Base-by-base conservation (phyloP, 2,888 invertebrate genomes). In the Ophion ventricosus region DNA sequence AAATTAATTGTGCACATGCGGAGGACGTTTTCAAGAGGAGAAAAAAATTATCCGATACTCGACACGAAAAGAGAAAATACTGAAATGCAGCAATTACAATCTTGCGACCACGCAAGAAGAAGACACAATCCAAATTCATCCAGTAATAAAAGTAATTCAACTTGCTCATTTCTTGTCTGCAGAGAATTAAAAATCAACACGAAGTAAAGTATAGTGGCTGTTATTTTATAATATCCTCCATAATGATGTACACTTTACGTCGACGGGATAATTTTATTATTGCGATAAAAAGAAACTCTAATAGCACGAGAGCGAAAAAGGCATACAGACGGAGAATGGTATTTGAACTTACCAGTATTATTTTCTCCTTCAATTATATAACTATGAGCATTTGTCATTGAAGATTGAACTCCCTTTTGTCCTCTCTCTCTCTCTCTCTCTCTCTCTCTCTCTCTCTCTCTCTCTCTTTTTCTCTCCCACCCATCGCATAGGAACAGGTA, bases 271-370 rank as follows among this genome's bases (percentile, higher is more conserved):
- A 20, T 29, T 11, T 57, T 49, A 49, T 49, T 49, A 49, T 17
- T 17, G 49, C 1, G 14, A 14, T 49, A 17, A 49, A 57, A 70
- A 35, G 5, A 57, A 56, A 67, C n/a, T 35, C 4, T 11, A 49
- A 49, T 17, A 49, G 49, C 49, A 17, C 49, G 49, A 49, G 17
- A 49, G 49, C 11, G 17, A 49, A 17, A 17, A 4, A 49, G 17
- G 14, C 14, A 35, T 7, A 29, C n/a, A 26, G 35, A 20, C 35
- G 40, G 49, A 49, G 57, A 70, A 76, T 64, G 64, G 57, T 76
- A 76, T 81, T 76, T 59, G 61, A 54, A 56, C 66, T 57, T 25
- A 29, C 54, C 57, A 11, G 17, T 76, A 29, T 35, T 69, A 69
- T 81, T 56, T 57, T 57, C 23, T 49, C 35, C 66, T 57, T 56